Evolutionary conservation across 2,113 vertebrate species (phyloP).

Genomic region (Seriola dumerili): DNA sequence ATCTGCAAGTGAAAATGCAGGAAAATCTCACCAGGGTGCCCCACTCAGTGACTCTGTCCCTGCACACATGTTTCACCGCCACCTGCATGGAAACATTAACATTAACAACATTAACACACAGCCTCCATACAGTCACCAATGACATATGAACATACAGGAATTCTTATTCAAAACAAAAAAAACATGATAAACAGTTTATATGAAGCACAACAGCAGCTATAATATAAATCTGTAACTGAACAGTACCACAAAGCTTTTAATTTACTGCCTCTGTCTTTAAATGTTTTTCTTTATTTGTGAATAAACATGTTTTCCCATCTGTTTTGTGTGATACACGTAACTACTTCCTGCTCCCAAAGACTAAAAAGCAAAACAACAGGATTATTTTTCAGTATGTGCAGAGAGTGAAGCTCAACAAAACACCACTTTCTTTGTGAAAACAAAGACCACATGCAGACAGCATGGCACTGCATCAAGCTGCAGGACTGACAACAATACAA

Average conservation of each 20-base stretch:
- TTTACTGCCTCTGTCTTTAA: background rate
- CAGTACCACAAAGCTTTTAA: background rate
- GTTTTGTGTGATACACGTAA: background rate
- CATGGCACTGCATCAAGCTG: background rate
- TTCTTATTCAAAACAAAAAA: background rate
- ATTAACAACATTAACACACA: constrained; percentile 3
- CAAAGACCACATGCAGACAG: constrained; percentile 49
- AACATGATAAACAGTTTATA: too few species aligned
- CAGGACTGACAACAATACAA: background rate
- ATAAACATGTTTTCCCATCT: background rate
- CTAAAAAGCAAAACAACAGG: background rate
- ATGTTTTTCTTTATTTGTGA: background rate
- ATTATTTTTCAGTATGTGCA: too few species aligned
- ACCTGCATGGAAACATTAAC: constrained; percentile 83
- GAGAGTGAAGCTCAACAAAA: background rate
- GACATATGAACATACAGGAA: background rate
- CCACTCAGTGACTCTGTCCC: constrained; percentile 93
- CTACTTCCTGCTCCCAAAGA: background rate
- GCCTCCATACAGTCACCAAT: background rate
- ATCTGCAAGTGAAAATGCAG: background rate
- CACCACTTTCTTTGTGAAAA: constrained; percentile 36
- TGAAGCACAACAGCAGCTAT: background rate
- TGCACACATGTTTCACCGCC: constrained; percentile 93
- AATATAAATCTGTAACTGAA: background rate
- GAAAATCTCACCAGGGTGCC: constrained; percentile 71